Conservation (phyloP, 2,888 invertebrate genomes). For the Meteorus colon region DNA sequence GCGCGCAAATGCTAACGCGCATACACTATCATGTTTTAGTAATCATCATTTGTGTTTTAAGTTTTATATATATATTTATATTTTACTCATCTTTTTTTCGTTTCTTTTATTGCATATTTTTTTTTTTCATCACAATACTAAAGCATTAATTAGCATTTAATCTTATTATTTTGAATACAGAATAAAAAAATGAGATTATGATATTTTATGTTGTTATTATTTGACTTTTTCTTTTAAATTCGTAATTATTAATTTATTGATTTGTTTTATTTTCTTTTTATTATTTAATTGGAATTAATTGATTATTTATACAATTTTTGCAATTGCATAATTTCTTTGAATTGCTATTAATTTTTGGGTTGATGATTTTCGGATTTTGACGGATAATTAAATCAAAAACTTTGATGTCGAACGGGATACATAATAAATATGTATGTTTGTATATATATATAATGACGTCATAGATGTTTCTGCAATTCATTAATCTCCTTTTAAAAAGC, state of each 20-base stretch:
- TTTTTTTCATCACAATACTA: neutral
- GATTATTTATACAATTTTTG: neutral
- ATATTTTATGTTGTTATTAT: neutral
- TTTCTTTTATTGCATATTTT: neutral
- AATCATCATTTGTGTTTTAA: conserved; percentile 3
- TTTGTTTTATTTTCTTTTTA: neutral
- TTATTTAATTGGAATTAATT: neutral
- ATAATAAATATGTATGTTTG: conserved; percentile 1
- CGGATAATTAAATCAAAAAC: conserved; percentile 3
- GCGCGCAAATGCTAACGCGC: conserved; percentile 29
- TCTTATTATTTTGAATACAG: too few relatives aligned
- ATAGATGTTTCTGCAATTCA: conserved; percentile 22
- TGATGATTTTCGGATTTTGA: conserved; percentile 7
- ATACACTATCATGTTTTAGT: conserved; percentile 9
- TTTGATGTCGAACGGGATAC: neutral
- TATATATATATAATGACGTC: conserved; percentile 16
- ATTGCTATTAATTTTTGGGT: neutral
- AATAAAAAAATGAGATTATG: too few relatives aligned
- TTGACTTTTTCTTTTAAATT: neutral
- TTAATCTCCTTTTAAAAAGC: conserved; percentile 1
- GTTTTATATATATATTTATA: neutral
- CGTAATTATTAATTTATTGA: neutral
- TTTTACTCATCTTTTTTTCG: neutral
- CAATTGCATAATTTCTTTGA: neutral
- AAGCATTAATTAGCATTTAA: too few relatives aligned